Evolutionary conservation across 2,888 invertebrate species (phyloP).

Genomic region (Zonitis immaculata): DNA sequence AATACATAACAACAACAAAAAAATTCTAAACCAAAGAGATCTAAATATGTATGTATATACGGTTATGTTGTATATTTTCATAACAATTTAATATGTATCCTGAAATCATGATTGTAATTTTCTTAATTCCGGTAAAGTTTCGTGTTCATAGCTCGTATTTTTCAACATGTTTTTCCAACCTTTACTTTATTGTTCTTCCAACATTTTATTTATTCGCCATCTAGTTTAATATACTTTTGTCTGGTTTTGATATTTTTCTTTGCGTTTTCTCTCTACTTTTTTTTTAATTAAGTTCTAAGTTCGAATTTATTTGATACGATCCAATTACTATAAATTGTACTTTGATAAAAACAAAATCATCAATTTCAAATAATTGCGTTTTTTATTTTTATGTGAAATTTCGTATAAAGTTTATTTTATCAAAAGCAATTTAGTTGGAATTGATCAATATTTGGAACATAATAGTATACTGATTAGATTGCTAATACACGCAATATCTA

Average conservation of each 20-base stretch:
- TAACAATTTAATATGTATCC: slow-evolving; percentile 43
- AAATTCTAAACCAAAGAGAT: background rate
- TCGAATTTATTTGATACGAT: background rate
- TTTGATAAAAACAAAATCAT: background rate
- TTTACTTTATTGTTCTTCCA: background rate
- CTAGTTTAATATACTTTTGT: background rate
- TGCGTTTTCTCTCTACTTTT: no score
- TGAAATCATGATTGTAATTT: slow-evolving; percentile 45
- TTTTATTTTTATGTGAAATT: background rate
- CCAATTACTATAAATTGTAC: background rate
- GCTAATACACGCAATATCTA: background rate
- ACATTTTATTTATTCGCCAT: background rate
- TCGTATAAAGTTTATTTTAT: no score
- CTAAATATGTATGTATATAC: background rate
- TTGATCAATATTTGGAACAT: background rate
- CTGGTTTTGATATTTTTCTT: background rate
- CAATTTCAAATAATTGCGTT: no score
- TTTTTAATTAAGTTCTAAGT: background rate
- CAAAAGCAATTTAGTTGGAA: background rate
- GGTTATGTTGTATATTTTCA: background rate
- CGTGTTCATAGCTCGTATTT: slow-evolving; percentile 35
- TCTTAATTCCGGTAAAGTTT: slow-evolving; percentile 32
- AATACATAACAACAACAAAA: no score
- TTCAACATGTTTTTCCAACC: slow-evolving; percentile 21
- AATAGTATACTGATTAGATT: background rate